Conservation (phyloP, 2,797 vertebrate species). For the Tolypeutes matacus region DNA sequence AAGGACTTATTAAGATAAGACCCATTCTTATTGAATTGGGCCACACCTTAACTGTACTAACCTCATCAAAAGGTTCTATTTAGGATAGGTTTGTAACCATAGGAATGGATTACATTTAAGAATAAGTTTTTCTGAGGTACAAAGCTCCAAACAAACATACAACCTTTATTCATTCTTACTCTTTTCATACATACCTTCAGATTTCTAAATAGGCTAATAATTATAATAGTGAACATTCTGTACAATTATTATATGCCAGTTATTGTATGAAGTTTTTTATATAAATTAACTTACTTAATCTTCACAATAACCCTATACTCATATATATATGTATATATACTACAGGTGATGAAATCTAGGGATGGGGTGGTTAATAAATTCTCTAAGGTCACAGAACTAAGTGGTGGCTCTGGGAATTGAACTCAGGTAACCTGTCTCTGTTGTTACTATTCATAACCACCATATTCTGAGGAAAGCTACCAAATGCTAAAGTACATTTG, state of each 20-base stretch:
- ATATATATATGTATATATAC: neutral
- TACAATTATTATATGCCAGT: neutral
- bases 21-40: too few species aligned
- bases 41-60: too few species aligned
- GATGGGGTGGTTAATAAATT: neutral
- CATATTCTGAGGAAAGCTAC: neutral
- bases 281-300: neutral
- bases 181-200: neutral
- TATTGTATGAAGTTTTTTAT: neutral
- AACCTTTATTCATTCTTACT: neutral
- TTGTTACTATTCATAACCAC: neutral
- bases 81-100: too few species aligned
- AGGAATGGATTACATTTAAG: too few species aligned
- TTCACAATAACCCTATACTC: neutral
- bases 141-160: too few species aligned
- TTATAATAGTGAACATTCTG: neutral
- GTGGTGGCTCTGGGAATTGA: neutral
- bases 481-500: neutral
- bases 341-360: neutral
- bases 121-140: too few species aligned
- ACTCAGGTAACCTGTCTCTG: neutral
- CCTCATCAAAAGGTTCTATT: too few species aligned
- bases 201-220: neutral
- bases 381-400: neutral
- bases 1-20: too few species aligned